Base-by-base conservation (phyloP, 2,888 invertebrate species). In the Rotaria magnacalcarata region DNA sequence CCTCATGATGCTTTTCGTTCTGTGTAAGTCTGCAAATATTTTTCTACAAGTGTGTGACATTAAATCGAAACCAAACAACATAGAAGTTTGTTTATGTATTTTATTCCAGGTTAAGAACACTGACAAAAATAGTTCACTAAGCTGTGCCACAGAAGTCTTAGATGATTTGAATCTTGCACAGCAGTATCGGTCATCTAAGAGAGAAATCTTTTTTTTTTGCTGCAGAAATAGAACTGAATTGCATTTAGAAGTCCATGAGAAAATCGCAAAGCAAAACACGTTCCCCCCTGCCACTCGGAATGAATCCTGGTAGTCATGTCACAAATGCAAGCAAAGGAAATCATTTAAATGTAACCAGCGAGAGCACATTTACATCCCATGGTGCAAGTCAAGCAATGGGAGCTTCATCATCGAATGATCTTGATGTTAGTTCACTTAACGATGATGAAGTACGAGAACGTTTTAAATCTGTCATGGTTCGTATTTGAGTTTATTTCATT, bases 391-490 rank as follows among this genome's bases (percentile, higher is more conserved):
- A 47, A 19, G 21, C 21, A 47, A n/a, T 47, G 1, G 2, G 21
- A n/a, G 14, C 19, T 80, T 47, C 80, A 11, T 47, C 80, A 47
- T 47, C 47, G 0, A 80, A 80, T 19, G 80, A 80, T 43, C 14
- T 47, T n/a, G 80, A 80, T n/a, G 47, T 80, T 47, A 80, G 11
- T 43, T 2, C 80, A 80, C 24, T 80, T 6, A 43, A 47, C n/a
- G 80, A 80, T 47, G 80, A 80, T 47, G 80, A 80, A 80, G 24
- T 80, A 24, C 80, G 80, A 80, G 80, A 80, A 80, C 43, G 80
- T 47, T 80, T 80, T 14, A 80, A 80, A 80, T 47, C 80, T 24
- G 47, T 47, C n/a, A 80, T 80, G 80, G 80, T 80, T 11, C 16
- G 34, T 80, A 80, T 5, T 24, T 10, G 3, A 24, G 10, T 7